Percentiles rank a stretch among this genome's conserved stretches.
Conservation (phyloP, 2,113 vertebrate genomes). For the Ailurus styani region DNA sequence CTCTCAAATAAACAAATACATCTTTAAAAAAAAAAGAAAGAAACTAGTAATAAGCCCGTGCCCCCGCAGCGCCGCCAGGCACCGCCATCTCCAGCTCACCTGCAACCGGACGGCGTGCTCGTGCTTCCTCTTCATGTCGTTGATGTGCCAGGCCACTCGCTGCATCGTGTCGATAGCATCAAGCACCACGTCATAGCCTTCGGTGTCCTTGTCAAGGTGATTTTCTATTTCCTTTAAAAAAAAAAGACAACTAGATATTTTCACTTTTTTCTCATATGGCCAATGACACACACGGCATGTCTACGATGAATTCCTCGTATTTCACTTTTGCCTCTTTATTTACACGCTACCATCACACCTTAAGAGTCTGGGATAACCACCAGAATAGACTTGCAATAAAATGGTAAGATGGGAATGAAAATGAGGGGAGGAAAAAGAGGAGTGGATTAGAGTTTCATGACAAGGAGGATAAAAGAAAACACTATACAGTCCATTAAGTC, state of each 20-base stretch:
- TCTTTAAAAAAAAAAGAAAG: not conserved
- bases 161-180: constrained; percentile 99
- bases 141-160: constrained; percentile 98
- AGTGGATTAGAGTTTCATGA: not conserved
- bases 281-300: not conserved
- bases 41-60: not conserved
- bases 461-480: not conserved
- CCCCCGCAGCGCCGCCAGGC: fast-evolving
- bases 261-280: not conserved
- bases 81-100: constrained; percentile 75
- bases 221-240: constrained; percentile 93
- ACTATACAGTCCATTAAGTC: too few relatives aligned
- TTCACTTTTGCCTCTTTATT: not conserved
- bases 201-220: constrained; percentile 95
- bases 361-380: not conserved
- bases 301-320: not conserved
- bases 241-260: not conserved
- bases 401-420: not conserved
- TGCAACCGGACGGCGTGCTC: constrained; percentile 94
- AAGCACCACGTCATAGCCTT: constrained; percentile 94
- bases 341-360: not conserved
- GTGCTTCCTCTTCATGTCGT: constrained; percentile 99
- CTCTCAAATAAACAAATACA: not conserved
- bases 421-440: not conserved
- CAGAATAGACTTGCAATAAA: not conserved